Conservation (phyloP, 2,113 vertebrate species). For the Lichenostomus cassidix region DNA sequence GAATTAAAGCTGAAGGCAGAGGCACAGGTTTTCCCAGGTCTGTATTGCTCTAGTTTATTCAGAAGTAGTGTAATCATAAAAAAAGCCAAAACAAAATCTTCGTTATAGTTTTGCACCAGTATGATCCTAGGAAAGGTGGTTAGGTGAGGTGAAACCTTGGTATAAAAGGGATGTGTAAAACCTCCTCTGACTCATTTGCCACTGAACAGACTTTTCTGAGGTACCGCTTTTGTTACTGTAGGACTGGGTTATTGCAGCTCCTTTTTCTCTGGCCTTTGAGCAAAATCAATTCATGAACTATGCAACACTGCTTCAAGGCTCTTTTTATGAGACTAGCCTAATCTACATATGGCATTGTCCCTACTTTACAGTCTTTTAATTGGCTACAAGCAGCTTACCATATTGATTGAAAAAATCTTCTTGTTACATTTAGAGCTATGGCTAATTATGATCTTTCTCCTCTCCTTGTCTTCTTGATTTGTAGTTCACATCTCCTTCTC, state of each 20-base stretch:
- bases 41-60: not conserved
- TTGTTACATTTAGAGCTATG: constrained; percentile 13
- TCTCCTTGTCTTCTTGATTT: constrained; percentile 29
- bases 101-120: not conserved
- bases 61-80: not conserved
- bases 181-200: not conserved
- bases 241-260: constrained; percentile 9
- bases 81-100: not conserved
- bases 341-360: constrained; percentile 43
- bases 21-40: not conserved
- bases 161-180: not conserved
- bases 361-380: constrained; percentile 55
- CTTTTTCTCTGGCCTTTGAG: not conserved
- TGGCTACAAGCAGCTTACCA: constrained; percentile 49
- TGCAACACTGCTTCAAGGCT: constrained; percentile 52
- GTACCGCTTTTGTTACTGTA: not conserved
- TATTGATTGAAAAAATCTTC: constrained; percentile 59
- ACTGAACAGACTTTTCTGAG: not conserved
- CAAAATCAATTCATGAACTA: constrained; percentile 60
- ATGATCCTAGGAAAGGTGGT: not conserved
- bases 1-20: not conserved
- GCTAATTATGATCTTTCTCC: constrained; percentile 34
- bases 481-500: not conserved
- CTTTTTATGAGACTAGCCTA: constrained; percentile 55
- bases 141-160: not conserved